phyloP scores from a whole-genome alignment of 2,797 vertebrate species.

The Fistularia tabacaria region DNA sequence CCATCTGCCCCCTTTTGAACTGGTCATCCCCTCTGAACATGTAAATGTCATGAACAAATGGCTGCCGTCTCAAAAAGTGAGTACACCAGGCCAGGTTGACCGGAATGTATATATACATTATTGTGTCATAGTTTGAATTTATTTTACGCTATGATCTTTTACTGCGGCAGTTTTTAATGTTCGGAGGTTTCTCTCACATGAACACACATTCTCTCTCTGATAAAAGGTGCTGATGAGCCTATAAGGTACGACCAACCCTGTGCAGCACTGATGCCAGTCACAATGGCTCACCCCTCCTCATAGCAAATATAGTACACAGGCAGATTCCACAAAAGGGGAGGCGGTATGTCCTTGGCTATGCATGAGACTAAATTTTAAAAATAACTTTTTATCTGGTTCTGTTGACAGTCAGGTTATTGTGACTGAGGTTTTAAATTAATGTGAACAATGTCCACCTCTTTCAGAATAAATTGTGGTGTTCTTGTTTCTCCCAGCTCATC shows the following conservation, averaged over 20 bases:
- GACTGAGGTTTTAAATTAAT: constrained; percentile 56
- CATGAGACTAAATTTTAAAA: constrained; percentile 70
- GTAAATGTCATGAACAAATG: constrained; percentile 33
- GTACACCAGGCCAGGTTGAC: constrained; percentile 46
- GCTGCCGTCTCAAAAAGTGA: constrained; percentile 31
- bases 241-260: constrained; percentile 55
- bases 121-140: constrained; percentile 56
- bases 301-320: constrained; percentile 49
- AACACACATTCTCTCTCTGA: constrained; percentile 17
- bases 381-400: constrained; percentile 56
- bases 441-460: constrained; percentile 50
- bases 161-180: constrained; percentile 50
- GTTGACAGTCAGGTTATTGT: constrained; percentile 20
- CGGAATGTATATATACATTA: constrained; percentile 53
- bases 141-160: constrained; percentile 47
- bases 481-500: constrained; percentile 37
- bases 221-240: constrained; percentile 59
- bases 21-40: constrained; percentile 28
- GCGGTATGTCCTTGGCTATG: constrained; percentile 72
- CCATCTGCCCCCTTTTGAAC: constrained; percentile 23
- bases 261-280: constrained; percentile 38
- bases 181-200: constrained; percentile 22
- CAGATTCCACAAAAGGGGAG: constrained; percentile 49
- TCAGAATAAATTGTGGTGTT: constrained; percentile 37
- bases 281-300: constrained; percentile 43